Base-by-base conservation (phyloP, 1,140 invertebrate genomes). In the Oncopeltus fasciatus region DNA sequence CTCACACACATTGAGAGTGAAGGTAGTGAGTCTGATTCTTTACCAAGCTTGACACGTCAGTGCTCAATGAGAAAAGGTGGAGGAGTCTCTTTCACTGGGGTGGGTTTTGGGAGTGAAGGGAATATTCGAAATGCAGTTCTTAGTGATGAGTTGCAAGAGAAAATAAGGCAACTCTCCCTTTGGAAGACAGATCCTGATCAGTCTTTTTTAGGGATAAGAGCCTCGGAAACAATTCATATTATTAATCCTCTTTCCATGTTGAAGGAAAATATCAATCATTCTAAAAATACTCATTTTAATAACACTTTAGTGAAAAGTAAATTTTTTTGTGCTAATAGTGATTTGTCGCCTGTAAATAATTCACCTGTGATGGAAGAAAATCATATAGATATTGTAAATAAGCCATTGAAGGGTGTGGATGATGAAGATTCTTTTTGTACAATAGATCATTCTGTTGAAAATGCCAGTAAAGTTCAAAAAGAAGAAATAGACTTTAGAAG, bases 1-100 rank as follows among this genome's bases (percentile, higher is more conserved):
- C 70, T 87, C 12, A 85, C 84, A 2, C 83, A 84, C 66, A 83
- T 86, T 18, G 84, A 86, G 67, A 80, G 78, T 11, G 82, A 84
- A 66, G 79, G 81, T 1, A 81, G 82, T 66, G 74, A 76, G 61
- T 65, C 68, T 1, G 74, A 76, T 51, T 69, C 70, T 20, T 61
- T 69, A 26, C 65, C 68, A 1, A 67, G 65, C 38, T 65, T 67
- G 9, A 65, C 62, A 16, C 29, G 62, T 14, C 64, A 67, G 26
- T 65, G 64, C 18, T 67, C 59, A 18, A 60, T 65, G 14, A 68
- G 60, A 57, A 68, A 65, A 57, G 59, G 38, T 29, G 57, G 43
- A n/a, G 31, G 49, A 4, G 53, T 66, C 2, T 59, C 65, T 8
- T 65, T 63, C 57, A 67, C 66, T 21, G 68, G 67, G 61, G 58